Evolutionary conservation across 2,113 vertebrate species (phyloP).

Genomic region (Reinhardtius hippoglossoides): DNA sequence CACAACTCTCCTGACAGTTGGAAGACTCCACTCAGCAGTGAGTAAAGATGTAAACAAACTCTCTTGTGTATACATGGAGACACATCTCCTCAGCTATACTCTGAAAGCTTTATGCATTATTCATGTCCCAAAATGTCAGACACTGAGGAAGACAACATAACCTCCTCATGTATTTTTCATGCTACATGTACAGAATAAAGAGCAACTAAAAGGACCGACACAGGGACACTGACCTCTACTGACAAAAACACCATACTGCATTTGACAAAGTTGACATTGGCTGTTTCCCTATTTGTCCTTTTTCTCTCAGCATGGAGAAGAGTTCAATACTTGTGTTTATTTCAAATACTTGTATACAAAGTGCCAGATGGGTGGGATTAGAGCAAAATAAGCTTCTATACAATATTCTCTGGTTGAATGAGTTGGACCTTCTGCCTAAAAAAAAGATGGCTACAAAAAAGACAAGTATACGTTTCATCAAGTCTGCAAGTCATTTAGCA

Average conservation of each 20-base stretch:
- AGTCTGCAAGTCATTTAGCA: too few relatives aligned
- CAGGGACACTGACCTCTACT: slow-evolving; percentile 71
- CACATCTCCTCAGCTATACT: not conserved
- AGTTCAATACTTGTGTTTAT: not conserved
- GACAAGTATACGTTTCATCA: too few relatives aligned
- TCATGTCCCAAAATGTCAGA: slow-evolving; percentile 22
- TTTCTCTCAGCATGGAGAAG: not conserved
- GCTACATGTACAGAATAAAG: slow-evolving; percentile 4
- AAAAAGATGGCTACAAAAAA: too few relatives aligned
- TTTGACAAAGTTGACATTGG: not conserved
- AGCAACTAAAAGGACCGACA: not conserved
- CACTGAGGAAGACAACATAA: slow-evolving; percentile 5
- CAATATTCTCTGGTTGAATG: not conserved
- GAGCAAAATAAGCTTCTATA: not conserved
- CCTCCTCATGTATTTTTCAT: slow-evolving; percentile 8
- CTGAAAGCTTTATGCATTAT: slow-evolving; percentile 17
- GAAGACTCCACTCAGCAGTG: not conserved
- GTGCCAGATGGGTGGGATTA: not conserved
- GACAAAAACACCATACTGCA: slow-evolving; percentile 49
- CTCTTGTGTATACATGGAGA: slow-evolving; percentile 14
- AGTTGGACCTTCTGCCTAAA: not conserved
- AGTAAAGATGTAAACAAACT: slow-evolving; percentile 15
- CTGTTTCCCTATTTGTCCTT: not conserved
- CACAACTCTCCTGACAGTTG: slow-evolving; percentile 30
- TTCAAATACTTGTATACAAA: not conserved